Evolutionary conservation across 1,140 invertebrate species (phyloP), one percentile per base, ranked within the genome.

Genomic region (Amphibalanus amphitrite): DNA sequence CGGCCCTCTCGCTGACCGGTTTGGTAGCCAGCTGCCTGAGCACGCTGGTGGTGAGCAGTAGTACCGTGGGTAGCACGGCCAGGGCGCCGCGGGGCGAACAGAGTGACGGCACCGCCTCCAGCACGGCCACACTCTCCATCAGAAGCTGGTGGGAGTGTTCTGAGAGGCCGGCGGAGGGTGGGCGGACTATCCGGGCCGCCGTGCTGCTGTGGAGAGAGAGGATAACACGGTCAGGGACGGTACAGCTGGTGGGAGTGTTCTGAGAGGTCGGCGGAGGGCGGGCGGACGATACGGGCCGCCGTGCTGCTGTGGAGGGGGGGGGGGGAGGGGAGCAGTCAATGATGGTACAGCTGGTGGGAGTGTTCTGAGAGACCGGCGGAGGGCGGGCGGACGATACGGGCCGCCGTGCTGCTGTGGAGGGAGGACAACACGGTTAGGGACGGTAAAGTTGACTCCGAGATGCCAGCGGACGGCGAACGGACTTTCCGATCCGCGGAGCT

Each of bases 31-130:
- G 85, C 83, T 96, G 92, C 74, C 88, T 86, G 28, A 98, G 84
- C 8, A 97, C 88, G 73, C 93, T 92, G 30, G 92, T 94, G 3
- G 89, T 88, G 69, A 98, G 82, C 80, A 92, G 95, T n/a, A 98
- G 82, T 33, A 97, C 84, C 0, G 93, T 94, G 28, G 96, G 95
- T 33, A 98, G 83, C 73, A 98, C 87, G 47, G 90, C 85, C 8
- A 95, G 78, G 28, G 90, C 91, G 59, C 92, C 91, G 88, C 77
- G 74, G 70, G 83, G 80, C 69, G 83, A 83, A 75, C 85, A 87
- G 10, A 87, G 78, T 28, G 75, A 75, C 17, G 84, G 82, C 28
- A 86, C 76, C n/a, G 83, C 77, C 17, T 79, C 77, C 68, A 86
- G 75, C 28, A 83, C 76, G 20, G 77, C 76, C 0, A 85, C 76